These are phyloP conservation scores for Limonius californicus DNA, from an alignment of 1,140 invertebrate genomes.

Conservation along the genomic window DNA sequence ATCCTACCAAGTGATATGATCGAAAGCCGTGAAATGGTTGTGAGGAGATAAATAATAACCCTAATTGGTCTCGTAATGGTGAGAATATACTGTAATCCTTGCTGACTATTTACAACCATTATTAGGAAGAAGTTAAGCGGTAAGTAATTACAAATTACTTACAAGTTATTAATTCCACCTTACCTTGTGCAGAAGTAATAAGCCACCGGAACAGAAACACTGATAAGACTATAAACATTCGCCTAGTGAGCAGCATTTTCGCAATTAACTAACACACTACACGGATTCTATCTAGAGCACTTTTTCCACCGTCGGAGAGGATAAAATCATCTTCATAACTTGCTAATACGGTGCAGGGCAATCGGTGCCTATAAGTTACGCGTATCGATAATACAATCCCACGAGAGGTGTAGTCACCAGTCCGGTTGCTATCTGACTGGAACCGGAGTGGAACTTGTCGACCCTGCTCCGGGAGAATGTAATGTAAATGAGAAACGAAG, in stretches of 20 bases:
- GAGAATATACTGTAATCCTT: too few species aligned
- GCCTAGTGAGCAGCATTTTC: not conserved
- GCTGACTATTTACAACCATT: too few species aligned
- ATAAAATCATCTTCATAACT: not conserved
- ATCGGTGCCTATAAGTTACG: not conserved
- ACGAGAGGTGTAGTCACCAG: not conserved
- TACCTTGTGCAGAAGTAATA: conserved; percentile 3
- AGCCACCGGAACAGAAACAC: not conserved
- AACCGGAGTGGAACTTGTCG: not conserved
- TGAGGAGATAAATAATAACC: too few species aligned
- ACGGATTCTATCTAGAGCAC: not conserved
- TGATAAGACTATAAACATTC: not conserved
- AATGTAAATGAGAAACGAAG: conserved; percentile 12
- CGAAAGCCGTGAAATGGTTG: too few species aligned
- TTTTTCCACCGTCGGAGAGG: not conserved
- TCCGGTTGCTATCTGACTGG: conserved; percentile 8
- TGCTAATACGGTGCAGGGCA: not conserved
- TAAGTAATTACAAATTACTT: too few species aligned
- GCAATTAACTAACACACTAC: not conserved
- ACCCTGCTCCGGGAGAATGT: conserved; percentile 11
- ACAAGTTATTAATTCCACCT: not conserved
- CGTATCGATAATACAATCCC: not conserved
- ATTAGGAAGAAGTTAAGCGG: too few species aligned
- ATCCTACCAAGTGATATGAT: too few species aligned
- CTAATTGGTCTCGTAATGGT: too few species aligned